Base-by-base conservation (phyloP, 2,797 vertebrate species). In the Lagocephalus sceleratus region DNA sequence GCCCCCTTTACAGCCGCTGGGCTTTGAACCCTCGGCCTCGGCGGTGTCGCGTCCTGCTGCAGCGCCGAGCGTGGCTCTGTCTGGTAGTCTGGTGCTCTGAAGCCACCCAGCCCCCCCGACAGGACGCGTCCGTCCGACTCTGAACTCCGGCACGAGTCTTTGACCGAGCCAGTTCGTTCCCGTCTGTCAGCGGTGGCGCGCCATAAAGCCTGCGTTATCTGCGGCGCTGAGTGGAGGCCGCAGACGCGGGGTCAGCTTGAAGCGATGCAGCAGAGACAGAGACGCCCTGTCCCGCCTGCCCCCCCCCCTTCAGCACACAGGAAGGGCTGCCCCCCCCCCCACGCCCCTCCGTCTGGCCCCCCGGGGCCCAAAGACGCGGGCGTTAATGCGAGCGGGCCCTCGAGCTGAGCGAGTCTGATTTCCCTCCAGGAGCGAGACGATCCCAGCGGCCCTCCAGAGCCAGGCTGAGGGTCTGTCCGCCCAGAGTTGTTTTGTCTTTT, bases 191-290 rank as follows among this genome's bases (percentile, higher is more conserved):
- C 87, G 84, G 82, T 76, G 76, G 39, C 16, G 53, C 72, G 87
- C 85, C 86, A 87, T 90, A 89, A 92, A 87, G 71, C 46, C 73
- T 42, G 39, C 47, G 84, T 91, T 92, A 92, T 92, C 91, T 91
- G 63, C 75, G 53, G 81, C 63, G 85, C 86, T 90, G 91, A 92
- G 90, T 91, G 89, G 87, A 85, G 83, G 78, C 83, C 78, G 82
- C 84, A 91, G 90, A 92, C 88, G 76, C 60, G 68, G 84, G 80
- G 75, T 84, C 85, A 84, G 78, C 78, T 79, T 73, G 77, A 85
- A 86, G 75, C 63, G 69, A 72, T 63, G 67, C 62, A 60, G 52
- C 68, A 87, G 88, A 90, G 88, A 88, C 87, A 85, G 88, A 90
- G 88, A 88, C 87, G 84, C 82, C 60, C 64, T 78, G 87, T 86